Evolutionary conservation across 2,888 invertebrate species (phyloP).

Genomic region (Nephrotoma guestfalica): DNA sequence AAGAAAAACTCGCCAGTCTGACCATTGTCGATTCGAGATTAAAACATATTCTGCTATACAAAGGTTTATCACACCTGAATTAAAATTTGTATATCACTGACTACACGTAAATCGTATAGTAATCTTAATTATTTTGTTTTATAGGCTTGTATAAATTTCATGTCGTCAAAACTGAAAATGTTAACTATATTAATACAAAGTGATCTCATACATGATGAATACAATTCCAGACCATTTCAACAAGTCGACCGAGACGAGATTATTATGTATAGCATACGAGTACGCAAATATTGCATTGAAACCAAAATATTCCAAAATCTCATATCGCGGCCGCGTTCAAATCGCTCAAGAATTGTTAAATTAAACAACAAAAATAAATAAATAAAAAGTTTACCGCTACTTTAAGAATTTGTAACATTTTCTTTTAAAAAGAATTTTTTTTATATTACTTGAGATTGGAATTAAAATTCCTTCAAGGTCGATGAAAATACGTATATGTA

Average conservation of each 20-base stretch:
- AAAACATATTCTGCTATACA: too few species aligned
- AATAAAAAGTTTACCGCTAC: neutral
- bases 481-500: neutral
- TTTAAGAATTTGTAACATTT: neutral
- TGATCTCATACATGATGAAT: neutral
- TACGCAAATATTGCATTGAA: neutral
- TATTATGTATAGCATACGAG: too few species aligned
- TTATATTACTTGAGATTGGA: neutral
- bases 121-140: neutral
- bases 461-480: neutral
- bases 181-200: neutral
- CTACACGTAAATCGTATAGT: neutral
- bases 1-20: too few species aligned
- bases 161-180: neutral
- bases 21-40: too few species aligned
- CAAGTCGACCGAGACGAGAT: neutral
- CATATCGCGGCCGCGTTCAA: neutral
- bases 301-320: neutral
- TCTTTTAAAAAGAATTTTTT: neutral
- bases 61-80: too few species aligned
- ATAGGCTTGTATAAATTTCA: too few species aligned
- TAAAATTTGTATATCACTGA: neutral
- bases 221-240: neutral
- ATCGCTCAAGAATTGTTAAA: neutral
- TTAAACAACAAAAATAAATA: neutral